Percentiles rank a stretch among this genome's conserved stretches.
Evolutionary conservation across 2,113 vertebrate genomes (phyloP).

Genomic region (Erpornis zantholeuca): DNA sequence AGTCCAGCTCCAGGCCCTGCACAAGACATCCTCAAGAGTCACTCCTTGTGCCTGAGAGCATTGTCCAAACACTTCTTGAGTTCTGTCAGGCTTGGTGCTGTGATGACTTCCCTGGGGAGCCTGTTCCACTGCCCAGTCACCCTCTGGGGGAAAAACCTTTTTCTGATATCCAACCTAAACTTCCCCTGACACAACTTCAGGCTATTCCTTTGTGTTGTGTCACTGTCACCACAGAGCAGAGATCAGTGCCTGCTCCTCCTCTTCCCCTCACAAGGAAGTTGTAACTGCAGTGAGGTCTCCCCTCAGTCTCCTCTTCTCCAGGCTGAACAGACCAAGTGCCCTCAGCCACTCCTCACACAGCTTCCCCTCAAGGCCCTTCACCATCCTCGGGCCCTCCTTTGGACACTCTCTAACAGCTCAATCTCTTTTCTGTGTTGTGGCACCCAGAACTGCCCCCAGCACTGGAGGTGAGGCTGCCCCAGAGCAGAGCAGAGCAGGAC

Average conservation of each 20-base stretch:
- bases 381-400: rapidly evolving
- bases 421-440: neutral
- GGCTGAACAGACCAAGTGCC: too few species aligned
- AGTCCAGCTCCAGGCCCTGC: neutral
- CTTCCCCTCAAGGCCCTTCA: neutral
- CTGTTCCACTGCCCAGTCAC: neutral
- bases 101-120: neutral
- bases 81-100: neutral
- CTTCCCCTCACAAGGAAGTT: rapidly evolving
- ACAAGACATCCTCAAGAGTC: neutral
- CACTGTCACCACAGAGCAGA: neutral
- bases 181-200: neutral
- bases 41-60: neutral
- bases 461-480: rapidly evolving
- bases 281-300: neutral
- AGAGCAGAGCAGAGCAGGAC: neutral
- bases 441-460: neutral
- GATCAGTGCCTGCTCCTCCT: neutral
- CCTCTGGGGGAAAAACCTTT: rapidly evolving
- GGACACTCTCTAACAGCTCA: neutral
- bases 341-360: rapidly evolving
- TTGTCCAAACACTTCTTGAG: neutral
- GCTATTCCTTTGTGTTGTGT: rapidly evolving
- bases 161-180: neutral
- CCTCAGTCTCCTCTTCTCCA: neutral